phyloP scores from a whole-genome alignment of 2,113 vertebrate species.

The Ursus arctos region DNA sequence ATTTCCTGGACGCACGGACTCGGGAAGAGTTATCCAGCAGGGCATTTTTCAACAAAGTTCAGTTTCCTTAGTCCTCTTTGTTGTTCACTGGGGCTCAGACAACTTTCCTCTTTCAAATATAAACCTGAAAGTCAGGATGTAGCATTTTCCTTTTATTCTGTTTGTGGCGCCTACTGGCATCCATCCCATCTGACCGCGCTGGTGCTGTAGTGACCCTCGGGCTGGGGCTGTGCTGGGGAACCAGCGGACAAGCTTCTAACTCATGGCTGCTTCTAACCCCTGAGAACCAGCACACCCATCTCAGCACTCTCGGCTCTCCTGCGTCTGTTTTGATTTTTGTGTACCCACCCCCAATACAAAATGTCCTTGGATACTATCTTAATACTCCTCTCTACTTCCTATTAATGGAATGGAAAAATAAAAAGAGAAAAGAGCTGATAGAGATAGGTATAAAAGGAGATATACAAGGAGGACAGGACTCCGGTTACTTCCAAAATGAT shows the following conservation, averaged over 20 bases:
- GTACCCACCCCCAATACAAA: neutral
- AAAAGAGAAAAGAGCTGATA: neutral
- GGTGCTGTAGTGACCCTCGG: rapidly evolving
- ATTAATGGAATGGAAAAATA: slow-evolving; percentile 10
- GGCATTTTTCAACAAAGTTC: neutral
- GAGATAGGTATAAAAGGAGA: neutral
- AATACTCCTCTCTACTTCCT: neutral
- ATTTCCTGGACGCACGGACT: neutral
- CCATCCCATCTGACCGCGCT: neutral
- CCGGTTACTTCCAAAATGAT: slow-evolving; percentile 6
- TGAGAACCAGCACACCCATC: neutral
- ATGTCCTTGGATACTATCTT: neutral
- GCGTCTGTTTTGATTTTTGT: neutral
- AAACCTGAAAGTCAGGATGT: neutral
- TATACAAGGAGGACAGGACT: neutral
- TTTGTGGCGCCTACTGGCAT: neutral
- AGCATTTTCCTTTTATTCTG: neutral
- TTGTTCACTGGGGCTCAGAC: neutral
- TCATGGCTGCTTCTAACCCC: rapidly evolving
- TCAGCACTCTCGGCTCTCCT: neutral
- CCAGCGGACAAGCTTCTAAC: neutral
- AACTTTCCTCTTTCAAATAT: neutral
- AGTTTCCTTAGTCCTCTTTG: neutral
- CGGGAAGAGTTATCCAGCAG: neutral
- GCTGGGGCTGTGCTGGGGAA: neutral